Conservation (phyloP, 2,888 invertebrate species). For the Muschampia plurimacula region DNA sequence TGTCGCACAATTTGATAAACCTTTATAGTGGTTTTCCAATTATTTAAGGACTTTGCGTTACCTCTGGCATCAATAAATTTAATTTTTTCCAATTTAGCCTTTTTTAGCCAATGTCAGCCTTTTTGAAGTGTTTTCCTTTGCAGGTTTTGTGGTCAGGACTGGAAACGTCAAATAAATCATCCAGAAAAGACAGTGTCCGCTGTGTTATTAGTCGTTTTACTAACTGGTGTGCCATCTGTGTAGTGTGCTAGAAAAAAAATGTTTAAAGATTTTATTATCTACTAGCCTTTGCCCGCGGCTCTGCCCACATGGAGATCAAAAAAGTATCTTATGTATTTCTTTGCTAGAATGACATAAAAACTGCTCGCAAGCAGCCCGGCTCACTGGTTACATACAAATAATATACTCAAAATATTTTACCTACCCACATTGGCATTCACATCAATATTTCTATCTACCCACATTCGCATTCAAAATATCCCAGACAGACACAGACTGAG, state of each 20-base stretch:
- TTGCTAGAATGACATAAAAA: no score
- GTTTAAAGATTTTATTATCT: no score
- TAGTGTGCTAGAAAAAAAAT: neutral
- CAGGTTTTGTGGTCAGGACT: neutral
- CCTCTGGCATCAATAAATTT: constrained; percentile 2
- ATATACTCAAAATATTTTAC: no score
- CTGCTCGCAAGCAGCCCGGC: no score
- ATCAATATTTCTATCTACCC: no score
- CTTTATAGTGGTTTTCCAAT: neutral
- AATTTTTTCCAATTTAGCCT: neutral
- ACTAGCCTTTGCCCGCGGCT: no score
- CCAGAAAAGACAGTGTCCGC: neutral
- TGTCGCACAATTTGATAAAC: neutral
- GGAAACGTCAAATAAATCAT: neutral
- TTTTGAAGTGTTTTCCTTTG: neutral
- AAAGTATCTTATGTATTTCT: no score
- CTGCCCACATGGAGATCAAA: no score
- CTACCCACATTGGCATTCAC: no score
- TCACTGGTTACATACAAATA: no score
- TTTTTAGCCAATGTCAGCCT: neutral
- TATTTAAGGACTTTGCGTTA: neutral
- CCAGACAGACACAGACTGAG: no score
- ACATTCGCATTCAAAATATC: no score
- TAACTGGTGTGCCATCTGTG: neutral
- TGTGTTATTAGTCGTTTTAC: neutral